Evolutionary conservation across 1,140 invertebrate genomes (phyloP), one percentile per base, ranked within the genome.

Genomic region (Chironomus striatipennis): DNA sequence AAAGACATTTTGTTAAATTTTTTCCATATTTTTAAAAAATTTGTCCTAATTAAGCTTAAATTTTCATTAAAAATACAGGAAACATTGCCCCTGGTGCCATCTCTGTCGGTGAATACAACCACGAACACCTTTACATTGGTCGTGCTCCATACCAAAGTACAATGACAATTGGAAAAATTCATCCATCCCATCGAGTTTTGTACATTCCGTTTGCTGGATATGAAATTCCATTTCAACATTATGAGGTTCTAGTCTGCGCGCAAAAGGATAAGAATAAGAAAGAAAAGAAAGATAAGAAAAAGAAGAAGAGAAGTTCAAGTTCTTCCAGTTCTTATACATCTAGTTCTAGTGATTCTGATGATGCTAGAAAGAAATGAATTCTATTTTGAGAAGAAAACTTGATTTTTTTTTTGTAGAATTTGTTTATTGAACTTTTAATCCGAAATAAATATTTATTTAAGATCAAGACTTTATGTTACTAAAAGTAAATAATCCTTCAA

Each of bases 141-240:
- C 67, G 67, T 2, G 67, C 67, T 70, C 17, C 7, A 8, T 18
- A 20, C n/a, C 7, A 24, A n/a, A n/a, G 67, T 12, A 2, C 67
- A 24, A 18, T 70, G 67, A n/a, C 10, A 70, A 70, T 70, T n/a
- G 67, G 67, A 6, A 70, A 70, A 70, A 24, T 70, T 70, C 67
- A 70, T 70, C 67, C 67, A 24, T 70, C 67, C 2, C 67, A 70
- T 10, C 7, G 17, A 3, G 8, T 8, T 10, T 18, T 18, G 8
- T 70, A n/a, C n/a, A 20, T 70, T 20, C n/a, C 67, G 9, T 18
- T 12, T 18, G 3, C 1, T 10, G 67, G 67, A 20, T 2, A 70
- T 8, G 67, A 18, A 70, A 5, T 20, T 24, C 17, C 7, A 9
- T 12, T 20, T 8, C 10, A 8, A 17, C 8, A n/a, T 10, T 70